Percentiles rank a stretch among this genome's conserved stretches.
Conservation (phyloP, 2,797 vertebrate species). For the Lerista edwardsae region DNA sequence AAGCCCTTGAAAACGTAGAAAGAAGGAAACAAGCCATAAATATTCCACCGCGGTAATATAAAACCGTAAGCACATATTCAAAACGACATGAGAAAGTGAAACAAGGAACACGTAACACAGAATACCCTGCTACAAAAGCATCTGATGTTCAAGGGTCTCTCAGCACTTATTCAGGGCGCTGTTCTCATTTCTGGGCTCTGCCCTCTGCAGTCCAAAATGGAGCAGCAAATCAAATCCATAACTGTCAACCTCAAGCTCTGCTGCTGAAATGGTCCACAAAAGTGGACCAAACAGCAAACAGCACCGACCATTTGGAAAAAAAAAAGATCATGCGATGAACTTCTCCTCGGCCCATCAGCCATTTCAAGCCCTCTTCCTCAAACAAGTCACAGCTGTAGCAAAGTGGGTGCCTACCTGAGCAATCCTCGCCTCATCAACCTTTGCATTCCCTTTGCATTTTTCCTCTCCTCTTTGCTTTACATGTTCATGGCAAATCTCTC, state of each 20-base stretch:
- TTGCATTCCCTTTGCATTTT: slow-evolving; percentile 32
- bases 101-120: not conserved
- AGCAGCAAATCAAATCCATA: not conserved
- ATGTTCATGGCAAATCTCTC: slow-evolving; percentile 37
- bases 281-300: not conserved
- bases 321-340: fast-evolving
- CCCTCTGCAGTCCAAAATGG: not conserved
- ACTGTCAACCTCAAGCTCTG: not conserved
- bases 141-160: not conserved
- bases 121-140: not conserved
- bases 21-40: fast-evolving
- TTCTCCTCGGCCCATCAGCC: not conserved
- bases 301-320: fast-evolving
- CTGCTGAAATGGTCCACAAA: not conserved
- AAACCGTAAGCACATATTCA: not conserved
- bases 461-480: slow-evolving; percentile 52
- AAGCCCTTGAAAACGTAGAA: too few relatives aligned
- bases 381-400: fast-evolving
- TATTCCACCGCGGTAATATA: not conserved
- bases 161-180: not conserved
- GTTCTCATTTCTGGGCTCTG: not conserved
- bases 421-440: slow-evolving; percentile 51
- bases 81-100: not conserved
- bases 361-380: fast-evolving
- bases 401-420: slow-evolving; percentile 68